A percentile compares a stretch with the other conserved stretches of the same genome.
phyloP scores from a whole-genome alignment of 2,888 invertebrate genomes.

The Nomada flava region DNA sequence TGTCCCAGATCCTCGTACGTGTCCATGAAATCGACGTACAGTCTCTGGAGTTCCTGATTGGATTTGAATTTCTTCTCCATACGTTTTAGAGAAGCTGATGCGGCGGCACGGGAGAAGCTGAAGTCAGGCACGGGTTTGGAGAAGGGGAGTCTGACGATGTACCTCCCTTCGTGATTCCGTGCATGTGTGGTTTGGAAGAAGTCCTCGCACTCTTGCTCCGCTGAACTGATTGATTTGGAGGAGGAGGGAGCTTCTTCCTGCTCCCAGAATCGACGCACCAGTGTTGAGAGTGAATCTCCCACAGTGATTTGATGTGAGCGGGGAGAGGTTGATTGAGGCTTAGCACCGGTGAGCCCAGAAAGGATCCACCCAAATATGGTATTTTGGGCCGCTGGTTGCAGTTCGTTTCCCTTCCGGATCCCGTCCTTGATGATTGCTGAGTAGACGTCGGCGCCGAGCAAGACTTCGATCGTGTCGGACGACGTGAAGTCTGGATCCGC shows the following conservation, averaged over 20 bases:
- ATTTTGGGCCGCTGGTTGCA: background rate
- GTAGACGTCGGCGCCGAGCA: background rate
- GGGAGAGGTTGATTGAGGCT: background rate
- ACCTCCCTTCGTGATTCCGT: no score
- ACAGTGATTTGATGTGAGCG: background rate
- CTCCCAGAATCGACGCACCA: background rate
- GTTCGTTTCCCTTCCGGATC: background rate
- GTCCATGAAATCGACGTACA: background rate
- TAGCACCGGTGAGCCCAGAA: background rate
- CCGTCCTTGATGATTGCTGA: background rate
- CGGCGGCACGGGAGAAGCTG: no score
- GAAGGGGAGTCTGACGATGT: no score
- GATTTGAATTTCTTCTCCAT: background rate
- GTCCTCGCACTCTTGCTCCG: no score
- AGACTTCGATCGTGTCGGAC: background rate
- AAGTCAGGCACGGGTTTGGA: no score
- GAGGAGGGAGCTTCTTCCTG: no score
- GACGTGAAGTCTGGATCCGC: background rate
- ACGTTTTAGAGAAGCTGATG: no score
- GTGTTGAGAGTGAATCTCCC: background rate
- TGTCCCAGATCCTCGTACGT: background rate
- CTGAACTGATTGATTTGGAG: no score
- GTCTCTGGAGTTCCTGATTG: background rate
- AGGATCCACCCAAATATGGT: constrained; percentile 1
- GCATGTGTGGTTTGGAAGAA: no score